A percentile compares a stretch with the other conserved stretches of the same genome.
Conservation (phyloP, 2,113 vertebrate species). For the Cynopterus brachyotis region DNA sequence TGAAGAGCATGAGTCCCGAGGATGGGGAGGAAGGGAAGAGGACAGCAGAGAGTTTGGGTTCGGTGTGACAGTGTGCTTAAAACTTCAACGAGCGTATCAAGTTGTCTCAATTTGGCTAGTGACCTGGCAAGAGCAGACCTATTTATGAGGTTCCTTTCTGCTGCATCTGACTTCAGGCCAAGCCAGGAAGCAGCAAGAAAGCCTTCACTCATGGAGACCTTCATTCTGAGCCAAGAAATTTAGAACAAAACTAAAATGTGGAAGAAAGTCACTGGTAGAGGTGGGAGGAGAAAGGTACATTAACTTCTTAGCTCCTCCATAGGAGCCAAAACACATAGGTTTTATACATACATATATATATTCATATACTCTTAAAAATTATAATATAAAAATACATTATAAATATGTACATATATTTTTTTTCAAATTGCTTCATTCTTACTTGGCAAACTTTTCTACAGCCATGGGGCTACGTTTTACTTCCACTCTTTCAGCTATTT, state of each 20-base stretch:
- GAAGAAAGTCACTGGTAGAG: conserved; percentile 10
- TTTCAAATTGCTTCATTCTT: not conserved
- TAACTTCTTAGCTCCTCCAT: not conserved
- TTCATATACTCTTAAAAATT: no score
- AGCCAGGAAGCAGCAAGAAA: conserved; percentile 75
- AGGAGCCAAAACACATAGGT: not conserved
- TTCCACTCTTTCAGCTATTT: not conserved
- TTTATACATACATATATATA: no score
- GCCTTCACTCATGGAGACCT: conserved; percentile 35
- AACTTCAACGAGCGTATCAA: conserved; percentile 37
- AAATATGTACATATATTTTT: not conserved
- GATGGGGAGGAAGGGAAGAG: not conserved
- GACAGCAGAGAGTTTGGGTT: not conserved
- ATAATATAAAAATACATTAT: not conserved
- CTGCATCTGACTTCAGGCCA: conserved; percentile 65
- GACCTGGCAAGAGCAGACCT: conserved; percentile 44
- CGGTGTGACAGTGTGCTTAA: not conserved
- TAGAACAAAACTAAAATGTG: conserved; percentile 45
- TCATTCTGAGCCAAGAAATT: conserved; percentile 63
- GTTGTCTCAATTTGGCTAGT: conserved; percentile 36
- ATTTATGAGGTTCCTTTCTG: conserved; percentile 70
- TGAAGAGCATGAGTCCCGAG: not conserved
- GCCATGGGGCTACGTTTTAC: not conserved
- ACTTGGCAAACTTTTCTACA: not conserved
- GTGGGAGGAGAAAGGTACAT: not conserved